Evolutionary conservation across 2,797 vertebrate genomes (phyloP).

Genomic region (Gobio occitaniae): DNA sequence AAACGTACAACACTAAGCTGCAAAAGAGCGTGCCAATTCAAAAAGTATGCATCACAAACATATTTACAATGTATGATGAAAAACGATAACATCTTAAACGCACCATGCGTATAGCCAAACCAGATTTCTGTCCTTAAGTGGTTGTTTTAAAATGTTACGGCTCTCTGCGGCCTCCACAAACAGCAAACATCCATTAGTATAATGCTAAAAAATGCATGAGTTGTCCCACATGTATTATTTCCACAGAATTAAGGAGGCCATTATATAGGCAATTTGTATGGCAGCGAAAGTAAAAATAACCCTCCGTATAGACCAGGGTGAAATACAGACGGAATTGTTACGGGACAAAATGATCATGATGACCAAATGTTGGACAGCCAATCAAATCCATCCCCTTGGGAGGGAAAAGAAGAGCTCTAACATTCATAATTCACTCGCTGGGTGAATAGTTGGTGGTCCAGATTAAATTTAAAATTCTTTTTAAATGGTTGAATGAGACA

Average conservation of each 20-base stretch:
- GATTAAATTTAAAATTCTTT: neutral
- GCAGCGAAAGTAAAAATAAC: slow-evolving; percentile 48
- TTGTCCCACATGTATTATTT: slow-evolving; percentile 70
- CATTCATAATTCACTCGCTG: slow-evolving; percentile 56
- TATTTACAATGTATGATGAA: neutral
- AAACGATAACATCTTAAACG: slow-evolving; percentile 12
- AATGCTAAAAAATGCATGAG: slow-evolving; percentile 75
- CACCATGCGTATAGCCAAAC: neutral
- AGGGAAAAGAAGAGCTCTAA: slow-evolving; percentile 30
- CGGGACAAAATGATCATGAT: slow-evolving; percentile 17
- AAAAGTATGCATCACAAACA: neutral
- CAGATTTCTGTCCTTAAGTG: slow-evolving; percentile 65
- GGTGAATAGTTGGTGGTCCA: slow-evolving; percentile 1
- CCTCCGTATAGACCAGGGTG: slow-evolving; percentile 25
- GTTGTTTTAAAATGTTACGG: slow-evolving; percentile 76
- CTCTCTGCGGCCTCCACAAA: slow-evolving; percentile 73
- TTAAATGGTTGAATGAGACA: neutral
- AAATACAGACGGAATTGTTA: slow-evolving; percentile 35
- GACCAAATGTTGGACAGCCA: slow-evolving; percentile 27
- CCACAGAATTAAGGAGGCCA: slow-evolving; percentile 68
- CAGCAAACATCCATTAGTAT: slow-evolving; percentile 79
- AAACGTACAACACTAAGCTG: neutral
- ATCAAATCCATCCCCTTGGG: slow-evolving; percentile 36
- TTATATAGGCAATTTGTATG: slow-evolving; percentile 55
- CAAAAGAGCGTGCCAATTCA: neutral